Evolutionary conservation across 2,888 invertebrate species (phyloP), one percentile per base, ranked within the genome.

Genomic region (Venustoraphidia nigricollis): DNA sequence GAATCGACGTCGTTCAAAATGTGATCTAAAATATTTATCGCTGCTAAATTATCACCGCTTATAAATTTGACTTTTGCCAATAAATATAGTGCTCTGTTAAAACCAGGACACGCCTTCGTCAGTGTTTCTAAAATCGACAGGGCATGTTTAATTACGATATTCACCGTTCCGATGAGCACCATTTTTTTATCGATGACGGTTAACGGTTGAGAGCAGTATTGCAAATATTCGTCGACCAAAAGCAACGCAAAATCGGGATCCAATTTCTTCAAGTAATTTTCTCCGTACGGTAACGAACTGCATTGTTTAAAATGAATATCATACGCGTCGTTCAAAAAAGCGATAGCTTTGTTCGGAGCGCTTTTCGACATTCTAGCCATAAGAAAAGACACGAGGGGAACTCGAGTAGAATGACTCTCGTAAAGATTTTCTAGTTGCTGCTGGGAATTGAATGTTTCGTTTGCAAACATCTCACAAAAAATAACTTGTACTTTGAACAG

Each of bases 241-340:
- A 85, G 81, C 10, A 93, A 63, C 48, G 93, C 69, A 60, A 95
- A 86, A 65, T 91, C 88, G 1, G 93, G 89, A 67, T 96, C 87
- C 44, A 96, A 69, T 44, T 72, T 66, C 51, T 75, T 73, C 41
- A 91, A 72, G 64, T 91, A 92, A 8, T 75, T 71, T 27, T 81
- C 71, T 13, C 92, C 87, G 59, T 83, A 87, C 0, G 83, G 77
- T 51, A 79, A 64, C 1, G 70, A 71, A 55, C 73, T 68, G 1
- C 72, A 60, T 38, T 62, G 62, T 48, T 69, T 65, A 27, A 76
- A 63, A 53, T 77, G 75, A 49, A 66, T 55, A 56, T 79, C 73
- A 51, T 73, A 67, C 45, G 85, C 82, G 53, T 77, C 75, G 50
- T 80, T 76, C 2, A 87, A 65, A 53, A 72, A 71, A 41, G 70